A percentile compares a stretch with the other conserved stretches of the same genome.
phyloP scores from a whole-genome alignment of 1,140 invertebrate genomes.

The Anastrepha obliqua region DNA sequence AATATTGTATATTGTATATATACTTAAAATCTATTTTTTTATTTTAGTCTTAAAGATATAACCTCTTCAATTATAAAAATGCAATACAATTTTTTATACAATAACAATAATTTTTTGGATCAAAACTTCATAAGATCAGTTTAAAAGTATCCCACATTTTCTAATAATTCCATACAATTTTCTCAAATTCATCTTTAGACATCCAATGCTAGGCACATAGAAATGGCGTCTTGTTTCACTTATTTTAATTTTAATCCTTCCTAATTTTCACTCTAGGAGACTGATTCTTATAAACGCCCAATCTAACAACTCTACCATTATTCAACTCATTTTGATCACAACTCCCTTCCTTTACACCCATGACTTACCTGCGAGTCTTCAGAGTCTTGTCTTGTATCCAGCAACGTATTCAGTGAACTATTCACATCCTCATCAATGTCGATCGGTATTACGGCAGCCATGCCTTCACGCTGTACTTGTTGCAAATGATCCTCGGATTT shows the following conservation, averaged over 20 bases:
- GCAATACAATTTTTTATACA: too few relatives aligned
- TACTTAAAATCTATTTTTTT: not conserved
- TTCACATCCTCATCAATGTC: constrained; percentile 95
- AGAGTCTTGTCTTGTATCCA: constrained; percentile 86
- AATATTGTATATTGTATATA: not conserved
- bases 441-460: constrained; percentile 84
- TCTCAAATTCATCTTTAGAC: too few relatives aligned
- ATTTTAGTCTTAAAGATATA: not conserved
- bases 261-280: too few relatives aligned
- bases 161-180: not conserved
- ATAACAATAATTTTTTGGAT: too few relatives aligned
- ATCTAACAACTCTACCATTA: not conserved
- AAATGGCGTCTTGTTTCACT: too few relatives aligned
- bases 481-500: constrained; percentile 91
- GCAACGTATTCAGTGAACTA: constrained; percentile 91
- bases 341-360: not conserved
- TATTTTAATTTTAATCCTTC: too few relatives aligned
- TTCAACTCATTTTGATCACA: not conserved
- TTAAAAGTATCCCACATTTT: too few relatives aligned
- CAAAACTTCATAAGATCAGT: too few relatives aligned
- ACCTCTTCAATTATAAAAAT: not conserved
- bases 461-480: constrained; percentile 74
- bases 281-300: not conserved
- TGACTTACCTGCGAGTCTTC: constrained; percentile 75
- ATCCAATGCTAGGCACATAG: too few relatives aligned